These are phyloP conservation scores for Brachyhypopomus occidentalis DNA, from an alignment of 2,113 vertebrate species.

Conservation along the genomic window DNA sequence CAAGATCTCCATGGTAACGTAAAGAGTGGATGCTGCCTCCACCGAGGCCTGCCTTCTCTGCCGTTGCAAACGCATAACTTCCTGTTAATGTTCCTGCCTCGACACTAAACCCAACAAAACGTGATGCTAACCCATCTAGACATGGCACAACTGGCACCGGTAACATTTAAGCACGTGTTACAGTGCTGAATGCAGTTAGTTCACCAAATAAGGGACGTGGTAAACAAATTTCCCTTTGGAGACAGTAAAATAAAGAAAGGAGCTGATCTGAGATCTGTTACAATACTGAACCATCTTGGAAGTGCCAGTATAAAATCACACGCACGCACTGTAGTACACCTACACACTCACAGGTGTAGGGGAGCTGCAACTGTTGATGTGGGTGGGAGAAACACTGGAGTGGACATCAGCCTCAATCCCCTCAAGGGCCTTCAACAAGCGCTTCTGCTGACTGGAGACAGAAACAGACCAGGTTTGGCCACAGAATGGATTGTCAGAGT, in stretches of 20 bases:
- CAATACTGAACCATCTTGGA: too few species aligned
- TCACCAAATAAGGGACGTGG: too few species aligned
- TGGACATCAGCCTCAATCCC: slow-evolving; percentile 66
- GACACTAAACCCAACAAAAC: too few species aligned
- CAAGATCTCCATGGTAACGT: slow-evolving; percentile 91
- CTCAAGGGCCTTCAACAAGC: slow-evolving; percentile 74
- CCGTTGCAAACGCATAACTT: slow-evolving; percentile 32
- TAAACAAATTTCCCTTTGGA: too few species aligned
- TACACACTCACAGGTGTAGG: slow-evolving; percentile 55
- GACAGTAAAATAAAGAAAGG: too few species aligned
- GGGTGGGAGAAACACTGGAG: neutral
- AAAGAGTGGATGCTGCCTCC: slow-evolving; percentile 76
- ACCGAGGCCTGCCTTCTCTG: slow-evolving; percentile 62
- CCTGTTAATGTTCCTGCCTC: neutral
- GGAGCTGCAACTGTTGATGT: slow-evolving; percentile 51
- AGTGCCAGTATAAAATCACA: neutral
- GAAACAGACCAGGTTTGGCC: neutral
- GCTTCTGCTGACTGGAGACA: slow-evolving; percentile 83
- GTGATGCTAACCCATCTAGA: neutral
- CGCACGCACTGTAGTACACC: neutral
- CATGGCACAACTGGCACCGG: too few species aligned
- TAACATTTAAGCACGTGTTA: too few species aligned
- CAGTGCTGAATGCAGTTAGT: too few species aligned
- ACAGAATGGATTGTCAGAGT: neutral
- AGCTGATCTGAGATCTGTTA: too few species aligned